Base-by-base conservation (phyloP, 1,140 invertebrate species). In the Gryon sp. region DNA sequence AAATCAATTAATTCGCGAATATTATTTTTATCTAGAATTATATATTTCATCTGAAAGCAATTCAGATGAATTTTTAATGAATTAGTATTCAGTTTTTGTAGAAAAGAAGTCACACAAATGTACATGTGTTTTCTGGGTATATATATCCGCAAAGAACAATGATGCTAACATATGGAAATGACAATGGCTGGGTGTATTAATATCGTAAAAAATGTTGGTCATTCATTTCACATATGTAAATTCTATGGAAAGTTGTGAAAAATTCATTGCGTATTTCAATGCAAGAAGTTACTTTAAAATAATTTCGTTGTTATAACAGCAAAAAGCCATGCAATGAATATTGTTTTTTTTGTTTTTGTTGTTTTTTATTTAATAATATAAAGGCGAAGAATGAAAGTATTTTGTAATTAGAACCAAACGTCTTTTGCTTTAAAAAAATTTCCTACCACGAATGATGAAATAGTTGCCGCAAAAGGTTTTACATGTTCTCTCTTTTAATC, bases 161-260 rank as follows among this genome's bases (percentile, higher is more conserved):
- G 60, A 65, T 14, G 32, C 60, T 73, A 73, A 32, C 69, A 73
- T 73, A 50, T 73, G 69, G 59, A 16, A 73, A 36, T 65, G 69
- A 73, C 69, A 73, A 73, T 73, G 52, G 41, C 32, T 62, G 30
- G 59, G 69, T 59, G 69, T 65, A 22, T 73, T 73, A 65, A 73
- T 73, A 59, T 73, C 59, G 69, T 73, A 73, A 73, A 73, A 73
- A 73, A 73, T 73, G 69, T 73, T 59, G 69, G 69, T 65, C 59
- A 59, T 73, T 73, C 65, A 73, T 73, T 73, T 12, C 34, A 28
- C 45, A 65, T 73, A 73, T 73, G 69, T 43, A 59, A 45, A 73
- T 65, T 65, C 59, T 63, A 59, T 65, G 59, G 59, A 50, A 65
- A 65, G 69, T 63, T 52, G 50, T 65, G 59, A 59, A 73, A 73